Conservation (phyloP, 1,140 invertebrate genomes). For the Apis mellifera region DNA sequence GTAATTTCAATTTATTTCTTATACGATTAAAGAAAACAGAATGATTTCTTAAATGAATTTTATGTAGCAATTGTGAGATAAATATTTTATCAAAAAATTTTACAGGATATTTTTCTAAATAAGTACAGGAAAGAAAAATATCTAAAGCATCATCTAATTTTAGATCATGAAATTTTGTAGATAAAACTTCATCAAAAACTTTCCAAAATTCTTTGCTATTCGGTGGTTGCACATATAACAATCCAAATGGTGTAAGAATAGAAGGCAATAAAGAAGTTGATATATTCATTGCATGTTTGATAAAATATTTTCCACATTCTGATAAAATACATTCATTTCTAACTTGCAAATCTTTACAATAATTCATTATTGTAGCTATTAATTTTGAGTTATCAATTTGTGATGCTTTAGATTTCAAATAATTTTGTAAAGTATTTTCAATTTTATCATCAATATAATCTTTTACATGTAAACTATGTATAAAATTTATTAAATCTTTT, state of each 20-base stretch:
- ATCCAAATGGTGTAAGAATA: slow-evolving; percentile 85
- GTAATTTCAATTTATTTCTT: slow-evolving; percentile 83
- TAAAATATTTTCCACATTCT: slow-evolving; percentile 83
- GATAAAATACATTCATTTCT: slow-evolving; percentile 83
- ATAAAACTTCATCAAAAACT: slow-evolving; percentile 82
- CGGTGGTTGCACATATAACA: slow-evolving; percentile 83
- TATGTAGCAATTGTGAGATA: slow-evolving; percentile 84
- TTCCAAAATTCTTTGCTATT: slow-evolving; percentile 84
- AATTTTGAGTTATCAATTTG: slow-evolving; percentile 82
- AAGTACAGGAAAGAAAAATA: slow-evolving; percentile 85
- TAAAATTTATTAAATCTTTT: slow-evolving; percentile 83
- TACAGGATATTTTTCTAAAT: slow-evolving; percentile 85
- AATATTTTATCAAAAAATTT: slow-evolving; percentile 85
- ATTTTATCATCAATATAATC: slow-evolving; percentile 78
- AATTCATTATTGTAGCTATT: slow-evolving; percentile 84
- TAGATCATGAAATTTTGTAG: slow-evolving; percentile 84
- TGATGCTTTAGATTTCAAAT: slow-evolving; percentile 82
- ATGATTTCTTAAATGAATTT: slow-evolving; percentile 80
- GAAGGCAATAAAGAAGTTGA: slow-evolving; percentile 82
- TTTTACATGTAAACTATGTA: slow-evolving; percentile 82
- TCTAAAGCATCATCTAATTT: slow-evolving; percentile 83
- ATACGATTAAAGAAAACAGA: slow-evolving; percentile 61
- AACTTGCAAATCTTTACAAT: slow-evolving; percentile 84
- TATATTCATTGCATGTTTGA: slow-evolving; percentile 80
- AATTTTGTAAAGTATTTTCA: slow-evolving; percentile 84